These are phyloP conservation scores for Syngnathus rostellatus DNA, from an alignment of 2,797 vertebrate species.

Conservation along the genomic window DNA sequence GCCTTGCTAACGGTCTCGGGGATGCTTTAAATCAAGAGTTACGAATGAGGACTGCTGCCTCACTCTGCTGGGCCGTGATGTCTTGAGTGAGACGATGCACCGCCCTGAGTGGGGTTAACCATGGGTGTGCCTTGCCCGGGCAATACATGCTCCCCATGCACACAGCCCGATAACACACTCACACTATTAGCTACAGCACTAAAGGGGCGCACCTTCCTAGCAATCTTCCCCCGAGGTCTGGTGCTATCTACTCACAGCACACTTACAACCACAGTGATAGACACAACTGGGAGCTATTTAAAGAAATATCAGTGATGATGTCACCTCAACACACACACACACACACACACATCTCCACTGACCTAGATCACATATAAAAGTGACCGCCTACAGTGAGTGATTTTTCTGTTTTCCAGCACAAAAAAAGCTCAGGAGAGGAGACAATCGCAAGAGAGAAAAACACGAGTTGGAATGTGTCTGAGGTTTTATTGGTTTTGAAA, in stretches of 20 bases:
- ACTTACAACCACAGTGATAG: constrained; percentile 26
- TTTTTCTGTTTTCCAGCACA: constrained; percentile 30
- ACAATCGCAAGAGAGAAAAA: constrained; percentile 17
- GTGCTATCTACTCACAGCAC: constrained; percentile 3
- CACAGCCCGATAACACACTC: constrained; percentile 3
- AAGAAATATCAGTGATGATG: constrained; percentile 55
- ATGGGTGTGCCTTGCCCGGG: constrained; percentile 55
- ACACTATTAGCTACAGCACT: not conserved
- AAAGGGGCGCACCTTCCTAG: not conserved
- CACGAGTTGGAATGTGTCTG: constrained; percentile 4
- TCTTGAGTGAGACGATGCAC: constrained; percentile 48
- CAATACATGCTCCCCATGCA: constrained; percentile 20
- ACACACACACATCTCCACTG: constrained; percentile 35
- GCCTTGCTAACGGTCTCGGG: constrained; percentile 15
- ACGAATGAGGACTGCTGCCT: constrained; percentile 36
- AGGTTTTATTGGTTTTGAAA: not conserved
- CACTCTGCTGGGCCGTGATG: constrained; percentile 57
- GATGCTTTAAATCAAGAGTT: constrained; percentile 29
- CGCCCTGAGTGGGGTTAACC: constrained; percentile 68
- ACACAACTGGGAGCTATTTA: constrained; percentile 56
- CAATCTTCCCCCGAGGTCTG: constrained; percentile 1
- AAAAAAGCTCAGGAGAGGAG: constrained; percentile 40
- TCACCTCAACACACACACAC: constrained; percentile 35
- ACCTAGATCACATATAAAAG: constrained; percentile 57
- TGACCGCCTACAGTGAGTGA: constrained; percentile 45